phyloP scores from a whole-genome alignment of 2,797 vertebrate genomes.

The Parauchenoglanis ngamensis region DNA sequence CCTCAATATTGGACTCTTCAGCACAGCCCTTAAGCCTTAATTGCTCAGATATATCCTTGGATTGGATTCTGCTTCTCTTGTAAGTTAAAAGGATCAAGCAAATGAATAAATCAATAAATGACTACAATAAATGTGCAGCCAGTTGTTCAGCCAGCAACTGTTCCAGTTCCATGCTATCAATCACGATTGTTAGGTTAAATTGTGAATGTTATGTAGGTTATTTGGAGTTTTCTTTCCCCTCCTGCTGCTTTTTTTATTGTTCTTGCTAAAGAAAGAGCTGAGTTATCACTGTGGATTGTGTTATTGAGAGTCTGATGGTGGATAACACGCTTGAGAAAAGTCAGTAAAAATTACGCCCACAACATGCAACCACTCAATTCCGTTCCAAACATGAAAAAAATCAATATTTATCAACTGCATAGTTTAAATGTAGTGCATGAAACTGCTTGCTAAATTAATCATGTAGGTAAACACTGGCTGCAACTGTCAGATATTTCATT shows the following conservation, averaged over 20 bases:
- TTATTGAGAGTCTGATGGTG: background rate
- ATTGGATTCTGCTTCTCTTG: constrained; percentile 31
- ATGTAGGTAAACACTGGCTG: constrained; percentile 8
- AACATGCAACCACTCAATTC: background rate
- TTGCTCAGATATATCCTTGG: constrained; percentile 22
- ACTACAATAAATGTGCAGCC: constrained; percentile 31
- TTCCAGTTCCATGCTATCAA: constrained; percentile 28
- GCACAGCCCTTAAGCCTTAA: constrained; percentile 17
- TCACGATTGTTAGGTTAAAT: constrained; percentile 21
- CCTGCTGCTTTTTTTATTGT: background rate
- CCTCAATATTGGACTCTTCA: constrained; percentile 5
- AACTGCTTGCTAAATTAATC: background rate
- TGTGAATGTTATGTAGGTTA: constrained; percentile 5
- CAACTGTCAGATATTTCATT: background rate
- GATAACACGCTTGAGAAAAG: background rate
- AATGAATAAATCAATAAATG: constrained; percentile 36
- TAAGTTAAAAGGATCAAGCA: constrained; percentile 35
- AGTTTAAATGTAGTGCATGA: background rate
- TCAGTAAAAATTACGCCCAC: background rate
- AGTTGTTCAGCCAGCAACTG: constrained; percentile 34
- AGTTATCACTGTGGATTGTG: background rate
- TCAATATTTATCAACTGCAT: constrained; percentile 16
- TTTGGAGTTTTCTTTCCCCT: constrained; percentile 1
- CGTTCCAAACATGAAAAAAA: constrained; percentile 6
- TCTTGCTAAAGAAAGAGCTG: background rate